Conservation (phyloP, 92 coral and sea anemone genomes). For the Heliopora coerulea region DNA sequence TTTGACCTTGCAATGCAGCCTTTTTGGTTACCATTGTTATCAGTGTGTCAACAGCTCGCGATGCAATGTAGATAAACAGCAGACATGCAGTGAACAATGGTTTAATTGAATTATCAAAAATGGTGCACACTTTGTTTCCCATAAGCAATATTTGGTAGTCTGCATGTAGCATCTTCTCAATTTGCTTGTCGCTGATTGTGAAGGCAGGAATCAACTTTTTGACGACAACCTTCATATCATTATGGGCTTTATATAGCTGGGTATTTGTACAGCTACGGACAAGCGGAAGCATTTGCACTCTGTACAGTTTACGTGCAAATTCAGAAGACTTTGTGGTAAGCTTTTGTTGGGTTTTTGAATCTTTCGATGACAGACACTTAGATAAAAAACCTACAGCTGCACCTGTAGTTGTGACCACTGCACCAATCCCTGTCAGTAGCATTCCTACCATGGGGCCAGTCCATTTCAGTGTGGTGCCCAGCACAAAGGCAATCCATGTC, state of each 20-base stretch:
- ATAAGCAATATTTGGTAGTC: constrained; percentile 3
- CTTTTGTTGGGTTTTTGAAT: neutral
- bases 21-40: constrained; percentile 7
- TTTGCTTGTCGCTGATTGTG: neutral
- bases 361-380: constrained; percentile 10
- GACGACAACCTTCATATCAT: constrained; percentile 7
- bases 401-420: neutral
- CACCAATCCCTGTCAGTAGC: neutral
- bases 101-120: neutral
- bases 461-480: neutral
- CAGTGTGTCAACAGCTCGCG: constrained; percentile 19
- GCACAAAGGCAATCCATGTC: too few species aligned
- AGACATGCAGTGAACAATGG: neutral
- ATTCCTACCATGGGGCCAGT: neutral
- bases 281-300: neutral
- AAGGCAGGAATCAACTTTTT: constrained; percentile 1
- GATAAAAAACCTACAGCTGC: neutral
- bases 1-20: neutral
- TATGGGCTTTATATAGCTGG: neutral
- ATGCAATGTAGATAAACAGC: constrained; percentile 9
- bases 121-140: neutral
- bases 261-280: neutral
- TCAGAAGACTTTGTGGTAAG: neutral
- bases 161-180: neutral
- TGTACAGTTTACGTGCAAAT: constrained; percentile 13